Evolutionary conservation across 2,888 invertebrate species (phyloP), one percentile per base, ranked within the genome.

Genomic region (Luffia ferchaultella): DNA sequence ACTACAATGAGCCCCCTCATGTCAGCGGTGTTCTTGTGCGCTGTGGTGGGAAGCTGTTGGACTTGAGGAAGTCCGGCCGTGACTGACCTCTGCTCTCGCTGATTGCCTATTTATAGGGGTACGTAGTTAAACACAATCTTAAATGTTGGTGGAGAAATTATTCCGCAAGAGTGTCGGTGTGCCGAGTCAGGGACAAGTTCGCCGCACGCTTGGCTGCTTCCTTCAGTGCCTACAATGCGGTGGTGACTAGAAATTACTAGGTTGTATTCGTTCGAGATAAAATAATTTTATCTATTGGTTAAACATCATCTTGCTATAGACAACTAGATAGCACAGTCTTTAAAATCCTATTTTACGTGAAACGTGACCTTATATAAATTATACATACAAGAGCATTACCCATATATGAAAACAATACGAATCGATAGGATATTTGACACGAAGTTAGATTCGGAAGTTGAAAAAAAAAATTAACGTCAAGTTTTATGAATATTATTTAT

Each of bases 21-120:
- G 56, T 54, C 72, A 57, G 51, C 53, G 48, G 15, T 20, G 48
- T 20, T 17, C 60, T 19, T 18, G 18, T 20, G 3, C 45, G 19
- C 20, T 15, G 18, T 16, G 45, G n/a, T 18, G 45, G 18, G 30
- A 30, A 30, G 53, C 56, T 60, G 57, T 52, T 54, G 55, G 64
- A 58, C 63, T 64, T 61, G 62, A 72, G 76, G 77, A 76, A 73
- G 75, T 72, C 71, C 70, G 73, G 68, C 63, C 69, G 73, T 64
- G 60, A 76, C 76, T 78, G 74, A 74, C 71, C 68, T 73, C 70
- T 67, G 69, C 58, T 60, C 57, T 30, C 61, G 63, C 54, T 62
- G 63, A 65, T 69, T 68, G 74, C 58, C 73, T 73, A 71, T 83
- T 83, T 83, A 76, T 67, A 66, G 80, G 60, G 61, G 62, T 64